Evolutionary conservation across 2,113 vertebrate species (phyloP).

Genomic region (mouse (Mus musculus)): GRCm39 chr14:85386501-85387000

Average conservation of each 20-base stretch:
- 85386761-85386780: background rate
- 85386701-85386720: background rate
- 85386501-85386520: background rate
- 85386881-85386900: background rate
- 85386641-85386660: background rate
- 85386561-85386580: background rate
- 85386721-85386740: background rate
- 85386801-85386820: background rate
- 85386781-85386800: background rate
- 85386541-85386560: background rate
- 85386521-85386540: background rate
- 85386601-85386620: background rate
- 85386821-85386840: background rate
- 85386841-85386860: background rate
- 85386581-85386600: background rate
- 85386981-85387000: background rate
- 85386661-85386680: background rate
- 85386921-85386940: background rate
- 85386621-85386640: background rate
- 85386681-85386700: background rate
- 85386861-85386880: background rate
- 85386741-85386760: background rate
- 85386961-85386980: background rate
- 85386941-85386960: background rate
- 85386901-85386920: background rate